A percentile compares a stretch with the other conserved stretches of the same genome.
These are phyloP conservation scores for Drosophila auraria DNA, from an alignment of 1,140 invertebrate species.

Conservation along the genomic window DNA sequence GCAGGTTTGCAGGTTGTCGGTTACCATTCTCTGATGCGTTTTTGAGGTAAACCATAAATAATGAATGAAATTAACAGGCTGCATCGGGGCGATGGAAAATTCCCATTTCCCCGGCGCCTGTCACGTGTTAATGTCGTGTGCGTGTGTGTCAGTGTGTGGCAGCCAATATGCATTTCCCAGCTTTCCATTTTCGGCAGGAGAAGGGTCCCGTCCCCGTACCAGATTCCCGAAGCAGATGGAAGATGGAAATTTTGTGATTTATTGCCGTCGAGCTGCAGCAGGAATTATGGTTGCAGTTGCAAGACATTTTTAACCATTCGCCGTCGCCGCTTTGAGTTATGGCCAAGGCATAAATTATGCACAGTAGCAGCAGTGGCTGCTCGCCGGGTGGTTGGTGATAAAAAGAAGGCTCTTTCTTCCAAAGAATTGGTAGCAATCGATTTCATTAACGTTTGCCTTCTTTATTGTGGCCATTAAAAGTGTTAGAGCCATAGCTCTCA, in stretches of 20 bases:
- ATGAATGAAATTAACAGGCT: conserved; percentile 83
- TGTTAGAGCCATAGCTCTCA: neutral
- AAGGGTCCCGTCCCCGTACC: neutral
- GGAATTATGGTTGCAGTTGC: conserved; percentile 49
- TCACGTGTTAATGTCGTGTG: conserved; percentile 48
- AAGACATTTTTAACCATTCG: conserved; percentile 52
- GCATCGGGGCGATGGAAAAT: neutral
- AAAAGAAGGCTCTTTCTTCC: neutral
- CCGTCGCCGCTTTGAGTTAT: conserved; percentile 41
- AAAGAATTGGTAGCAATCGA: conserved; percentile 16
- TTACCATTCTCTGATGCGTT: conserved; percentile 65
- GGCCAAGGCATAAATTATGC: conserved; percentile 44
- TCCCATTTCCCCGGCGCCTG: conserved; percentile 37
- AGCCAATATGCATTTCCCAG: conserved; percentile 11
- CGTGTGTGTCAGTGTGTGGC: neutral
- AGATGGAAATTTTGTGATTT: conserved; percentile 58
- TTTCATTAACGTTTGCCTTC: conserved; percentile 38
- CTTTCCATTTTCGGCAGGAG: conserved; percentile 2
- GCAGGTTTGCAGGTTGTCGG: conserved; percentile 14
- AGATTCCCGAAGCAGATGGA: conserved; percentile 40
- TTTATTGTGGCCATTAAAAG: conserved; percentile 41
- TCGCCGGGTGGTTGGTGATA: conserved; percentile 1
- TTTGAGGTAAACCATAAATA: conserved; percentile 83
- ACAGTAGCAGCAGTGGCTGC: conserved; percentile 18
- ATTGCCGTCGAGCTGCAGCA: conserved; percentile 43